phyloP scores from a whole-genome alignment of 1,140 invertebrate species.

The Sycobia sp. region DNA sequence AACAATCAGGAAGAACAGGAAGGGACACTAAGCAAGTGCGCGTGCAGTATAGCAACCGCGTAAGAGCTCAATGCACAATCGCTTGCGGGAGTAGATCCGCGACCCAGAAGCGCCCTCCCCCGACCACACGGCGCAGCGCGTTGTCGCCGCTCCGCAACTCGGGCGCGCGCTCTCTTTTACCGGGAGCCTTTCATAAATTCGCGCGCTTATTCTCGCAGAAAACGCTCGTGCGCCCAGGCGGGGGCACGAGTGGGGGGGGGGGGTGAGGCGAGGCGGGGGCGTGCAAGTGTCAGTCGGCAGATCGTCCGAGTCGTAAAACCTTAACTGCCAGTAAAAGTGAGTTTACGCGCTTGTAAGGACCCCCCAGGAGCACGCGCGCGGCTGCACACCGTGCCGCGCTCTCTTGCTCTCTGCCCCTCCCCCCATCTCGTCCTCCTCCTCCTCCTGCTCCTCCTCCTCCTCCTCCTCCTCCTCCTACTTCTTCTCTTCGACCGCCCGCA shows the following conservation, averaged over 20 bases:
- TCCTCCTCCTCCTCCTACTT: too few relatives aligned
- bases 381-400: background rate
- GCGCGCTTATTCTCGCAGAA: slow-evolving; percentile 20
- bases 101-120: too few relatives aligned
- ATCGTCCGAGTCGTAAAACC: slow-evolving; percentile 54
- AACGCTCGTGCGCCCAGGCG: slow-evolving; percentile 13
- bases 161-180: too few relatives aligned
- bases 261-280: slow-evolving; percentile 1
- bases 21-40: too few relatives aligned
- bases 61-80: too few relatives aligned
- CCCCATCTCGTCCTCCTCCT: slow-evolving; percentile 21
- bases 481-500: too few relatives aligned
- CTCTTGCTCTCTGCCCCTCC: background rate
- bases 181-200: slow-evolving; percentile 32
- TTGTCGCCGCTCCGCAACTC: too few relatives aligned
- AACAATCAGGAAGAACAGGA: too few relatives aligned
- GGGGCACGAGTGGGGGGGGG: background rate
- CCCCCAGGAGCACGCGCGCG: slow-evolving; percentile 36
- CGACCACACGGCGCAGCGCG: too few relatives aligned
- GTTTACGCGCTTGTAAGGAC: slow-evolving; percentile 61
- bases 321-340: slow-evolving; percentile 62
- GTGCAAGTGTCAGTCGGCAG: slow-evolving; percentile 14
- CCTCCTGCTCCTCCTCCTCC: background rate
- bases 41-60: too few relatives aligned
- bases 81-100: too few relatives aligned